phyloP scores from a whole-genome alignment of 2,797 vertebrate genomes.

The Melanogrammus aeglefinus region DNA sequence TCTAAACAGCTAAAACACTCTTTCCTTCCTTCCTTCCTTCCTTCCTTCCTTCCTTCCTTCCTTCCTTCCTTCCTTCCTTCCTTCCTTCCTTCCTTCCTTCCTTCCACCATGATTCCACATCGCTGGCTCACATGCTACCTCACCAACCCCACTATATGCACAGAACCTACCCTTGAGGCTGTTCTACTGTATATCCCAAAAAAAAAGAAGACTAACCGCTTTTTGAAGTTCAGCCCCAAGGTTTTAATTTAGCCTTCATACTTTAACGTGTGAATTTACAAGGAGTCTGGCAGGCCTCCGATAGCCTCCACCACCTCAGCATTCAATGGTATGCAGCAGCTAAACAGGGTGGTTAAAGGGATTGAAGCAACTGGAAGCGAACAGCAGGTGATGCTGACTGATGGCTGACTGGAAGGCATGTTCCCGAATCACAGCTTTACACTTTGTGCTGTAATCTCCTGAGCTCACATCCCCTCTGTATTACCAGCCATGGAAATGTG shows the following conservation, averaged over 20 bases:
- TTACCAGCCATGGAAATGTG: neutral
- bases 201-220: neutral
- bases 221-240: neutral
- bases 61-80: neutral
- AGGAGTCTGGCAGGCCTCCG: neutral
- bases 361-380: neutral
- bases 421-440: conserved; percentile 3
- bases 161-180: neutral
- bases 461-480: neutral
- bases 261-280: neutral
- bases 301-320: neutral
- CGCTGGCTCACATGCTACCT: neutral
- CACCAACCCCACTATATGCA: neutral
- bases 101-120: neutral
- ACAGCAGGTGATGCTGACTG: conserved; percentile 1
- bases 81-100: neutral
- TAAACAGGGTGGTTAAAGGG: neutral
- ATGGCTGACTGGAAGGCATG: neutral
- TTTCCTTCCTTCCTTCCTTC: neutral
- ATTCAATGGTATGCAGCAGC: neutral
- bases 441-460: neutral
- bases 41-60: neutral
- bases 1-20: neutral
- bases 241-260: neutral
- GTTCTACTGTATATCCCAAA: neutral